Percentiles rank a stretch among this genome's conserved stretches.
phyloP scores from a whole-genome alignment of 2,888 invertebrate species.

The Hecatera dysodea region DNA sequence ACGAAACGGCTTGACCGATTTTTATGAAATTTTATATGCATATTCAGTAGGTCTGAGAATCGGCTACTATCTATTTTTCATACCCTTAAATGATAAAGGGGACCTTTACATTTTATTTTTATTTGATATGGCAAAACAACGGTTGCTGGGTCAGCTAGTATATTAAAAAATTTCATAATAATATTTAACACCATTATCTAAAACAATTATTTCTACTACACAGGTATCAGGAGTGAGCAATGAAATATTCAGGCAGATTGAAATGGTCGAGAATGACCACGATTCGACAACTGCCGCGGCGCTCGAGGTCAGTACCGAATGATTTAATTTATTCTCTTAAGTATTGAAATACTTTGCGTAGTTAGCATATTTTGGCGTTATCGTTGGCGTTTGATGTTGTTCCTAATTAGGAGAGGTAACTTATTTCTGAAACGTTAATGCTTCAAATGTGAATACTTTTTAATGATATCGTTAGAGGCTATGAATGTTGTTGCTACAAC shows the following conservation, averaged over 20 bases:
- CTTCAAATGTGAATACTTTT: neutral
- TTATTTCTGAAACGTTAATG: conserved; percentile 11
- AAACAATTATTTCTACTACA: neutral
- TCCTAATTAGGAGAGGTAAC: conserved; percentile 6
- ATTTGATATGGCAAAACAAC: too few species aligned
- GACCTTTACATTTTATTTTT: too few species aligned
- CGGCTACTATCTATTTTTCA: too few species aligned
- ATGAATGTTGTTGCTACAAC: neutral
- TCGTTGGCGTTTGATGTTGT: conserved; percentile 22
- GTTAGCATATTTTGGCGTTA: conserved; percentile 36
- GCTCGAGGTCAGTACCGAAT: conserved; percentile 92
- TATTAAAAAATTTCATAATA: too few species aligned
- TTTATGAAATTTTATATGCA: too few species aligned
- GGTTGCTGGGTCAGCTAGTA: too few species aligned
- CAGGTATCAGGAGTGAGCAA: conserved; percentile 98
- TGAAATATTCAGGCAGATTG: conserved; percentile 99
- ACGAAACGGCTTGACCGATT: too few species aligned
- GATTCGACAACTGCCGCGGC: conserved; percentile 98
- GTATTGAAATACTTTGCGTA: conserved; percentile 25
- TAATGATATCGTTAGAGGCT: neutral
- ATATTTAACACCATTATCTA: neutral
- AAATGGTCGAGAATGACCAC: conserved; percentile 98
- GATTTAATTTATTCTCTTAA: conserved; percentile 45
- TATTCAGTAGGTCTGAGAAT: too few species aligned
- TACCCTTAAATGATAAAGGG: too few species aligned